Conservation (phyloP, 2,113 vertebrate genomes). For the Laterallus jamaicensis region DNA sequence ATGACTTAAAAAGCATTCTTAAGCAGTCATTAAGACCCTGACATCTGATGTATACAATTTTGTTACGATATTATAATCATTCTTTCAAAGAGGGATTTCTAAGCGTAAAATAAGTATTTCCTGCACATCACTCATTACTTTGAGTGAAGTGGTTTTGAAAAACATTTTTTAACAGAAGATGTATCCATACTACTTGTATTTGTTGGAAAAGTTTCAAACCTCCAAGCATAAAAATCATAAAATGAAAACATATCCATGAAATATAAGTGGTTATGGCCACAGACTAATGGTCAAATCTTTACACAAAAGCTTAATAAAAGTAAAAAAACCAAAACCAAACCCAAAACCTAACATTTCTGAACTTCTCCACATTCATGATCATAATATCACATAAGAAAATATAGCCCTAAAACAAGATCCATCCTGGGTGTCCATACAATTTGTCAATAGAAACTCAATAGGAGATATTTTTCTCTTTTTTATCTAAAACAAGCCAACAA, state of each 20-base stretch:
- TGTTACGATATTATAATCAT: background rate
- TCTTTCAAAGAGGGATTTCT: background rate
- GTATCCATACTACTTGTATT: background rate
- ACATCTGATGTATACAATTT: background rate
- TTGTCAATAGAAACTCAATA: background rate
- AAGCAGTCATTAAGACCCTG: background rate
- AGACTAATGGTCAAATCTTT: background rate
- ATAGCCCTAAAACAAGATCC: background rate
- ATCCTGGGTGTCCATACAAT: too few species aligned
- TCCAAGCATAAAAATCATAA: background rate
- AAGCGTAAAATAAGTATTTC: background rate
- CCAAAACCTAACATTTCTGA: background rate
- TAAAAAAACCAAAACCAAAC: background rate
- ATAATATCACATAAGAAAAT: background rate
- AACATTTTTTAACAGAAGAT: background rate
- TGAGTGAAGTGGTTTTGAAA: background rate
- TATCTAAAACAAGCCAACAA: background rate
- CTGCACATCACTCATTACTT: background rate
- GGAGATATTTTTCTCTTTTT: background rate
- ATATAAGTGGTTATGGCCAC: background rate
- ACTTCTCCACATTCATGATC: background rate
- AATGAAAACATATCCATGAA: background rate
- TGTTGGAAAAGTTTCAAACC: background rate
- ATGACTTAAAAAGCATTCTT: background rate
- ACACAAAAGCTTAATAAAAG: background rate